phyloP scores from a whole-genome alignment of 2,113 vertebrate genomes.

The Myodes glareolus region DNA sequence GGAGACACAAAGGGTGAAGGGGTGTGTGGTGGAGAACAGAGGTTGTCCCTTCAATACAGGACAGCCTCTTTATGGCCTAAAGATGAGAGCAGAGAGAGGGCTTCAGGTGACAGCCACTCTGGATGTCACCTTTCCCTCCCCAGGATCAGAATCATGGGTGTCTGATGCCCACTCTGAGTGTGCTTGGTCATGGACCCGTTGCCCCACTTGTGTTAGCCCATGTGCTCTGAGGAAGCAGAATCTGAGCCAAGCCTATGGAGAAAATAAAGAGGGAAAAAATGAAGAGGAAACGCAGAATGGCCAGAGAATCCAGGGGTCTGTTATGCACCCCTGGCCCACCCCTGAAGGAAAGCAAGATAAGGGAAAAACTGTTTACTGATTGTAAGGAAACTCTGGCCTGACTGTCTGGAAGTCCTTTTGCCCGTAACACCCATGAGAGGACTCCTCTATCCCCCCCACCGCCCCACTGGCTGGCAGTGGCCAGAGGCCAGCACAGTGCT shows the following conservation, averaged over 20 bases:
- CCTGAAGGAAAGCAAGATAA: neutral
- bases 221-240: neutral
- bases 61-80: neutral
- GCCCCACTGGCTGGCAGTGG: neutral
- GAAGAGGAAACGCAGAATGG: neutral
- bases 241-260: neutral
- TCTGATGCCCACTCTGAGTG: neutral
- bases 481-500: neutral
- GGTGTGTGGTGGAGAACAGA: neutral
- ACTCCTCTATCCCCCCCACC: neutral
- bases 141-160: neutral
- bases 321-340: neutral
- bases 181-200: neutral
- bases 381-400: neutral
- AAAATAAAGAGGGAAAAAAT: neutral
- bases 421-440: rapidly evolving
- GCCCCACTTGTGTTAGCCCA: neutral
- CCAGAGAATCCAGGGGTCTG: neutral
- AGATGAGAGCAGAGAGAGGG: neutral
- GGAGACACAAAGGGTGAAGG: neutral
- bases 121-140: neutral
- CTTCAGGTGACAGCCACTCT: rapidly evolving
- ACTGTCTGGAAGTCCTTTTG: neutral
- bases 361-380: neutral
- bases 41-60: neutral